phyloP scores from a whole-genome alignment of 2,797 vertebrate species.

The Podargus strigoides region DNA sequence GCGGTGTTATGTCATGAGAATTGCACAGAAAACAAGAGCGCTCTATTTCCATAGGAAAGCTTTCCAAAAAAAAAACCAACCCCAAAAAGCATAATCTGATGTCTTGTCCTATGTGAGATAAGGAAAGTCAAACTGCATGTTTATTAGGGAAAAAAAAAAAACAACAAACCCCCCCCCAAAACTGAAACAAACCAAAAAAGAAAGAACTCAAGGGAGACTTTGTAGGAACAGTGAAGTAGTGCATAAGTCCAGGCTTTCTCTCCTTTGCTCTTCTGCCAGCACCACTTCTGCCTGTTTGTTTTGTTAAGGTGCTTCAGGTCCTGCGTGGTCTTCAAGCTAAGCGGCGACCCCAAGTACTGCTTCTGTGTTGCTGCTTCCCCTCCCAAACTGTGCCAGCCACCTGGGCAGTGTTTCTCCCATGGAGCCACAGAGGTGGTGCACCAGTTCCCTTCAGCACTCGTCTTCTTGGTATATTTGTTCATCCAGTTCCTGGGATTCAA shows the following conservation, averaged over 20 bases:
- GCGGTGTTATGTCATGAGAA: conserved; percentile 38
- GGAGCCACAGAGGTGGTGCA: background rate
- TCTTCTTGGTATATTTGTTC: conserved; percentile 96
- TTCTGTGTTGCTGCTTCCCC: conserved; percentile 21
- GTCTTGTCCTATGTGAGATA: conserved; percentile 69
- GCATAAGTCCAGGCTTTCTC: conserved; percentile 46
- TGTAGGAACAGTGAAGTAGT: conserved; percentile 50
- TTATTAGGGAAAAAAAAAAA: conserved; percentile 60
- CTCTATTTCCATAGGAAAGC: conserved; percentile 74
- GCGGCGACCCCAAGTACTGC: conserved; percentile 19
- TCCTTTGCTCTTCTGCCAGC: conserved; percentile 49
- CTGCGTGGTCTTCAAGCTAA: conserved; percentile 50
- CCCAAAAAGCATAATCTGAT: conserved; percentile 60
- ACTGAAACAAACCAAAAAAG: conserved; percentile 60
- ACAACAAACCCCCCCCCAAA: background rate
- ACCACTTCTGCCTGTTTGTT: conserved; percentile 63
- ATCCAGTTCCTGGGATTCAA: conserved; percentile 93
- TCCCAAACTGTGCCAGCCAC: background rate
- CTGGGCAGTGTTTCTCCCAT: background rate
- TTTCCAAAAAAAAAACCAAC: background rate
- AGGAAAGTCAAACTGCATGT: conserved; percentile 72
- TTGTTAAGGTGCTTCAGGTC: conserved; percentile 72
- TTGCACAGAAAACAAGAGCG: conserved; percentile 63
- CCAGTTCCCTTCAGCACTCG: conserved; percentile 82
- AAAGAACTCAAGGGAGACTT: conserved; percentile 49